Percentiles rank a stretch among this genome's conserved stretches.
Conservation (phyloP, 1,140 invertebrate genomes). For the Drosophila micromelanica region DNA sequence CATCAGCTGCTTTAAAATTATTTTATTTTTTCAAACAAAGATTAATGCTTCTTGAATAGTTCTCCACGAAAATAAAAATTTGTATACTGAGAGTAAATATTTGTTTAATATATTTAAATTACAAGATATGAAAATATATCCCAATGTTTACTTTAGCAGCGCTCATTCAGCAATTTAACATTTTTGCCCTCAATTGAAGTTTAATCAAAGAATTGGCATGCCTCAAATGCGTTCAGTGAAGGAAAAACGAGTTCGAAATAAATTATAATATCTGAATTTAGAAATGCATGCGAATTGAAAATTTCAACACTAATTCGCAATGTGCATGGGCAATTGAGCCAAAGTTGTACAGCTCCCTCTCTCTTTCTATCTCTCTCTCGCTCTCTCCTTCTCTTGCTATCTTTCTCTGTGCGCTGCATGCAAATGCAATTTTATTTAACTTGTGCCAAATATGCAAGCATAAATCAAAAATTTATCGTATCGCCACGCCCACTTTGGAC, state of each 20-base stretch:
- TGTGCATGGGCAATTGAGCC: neutral
- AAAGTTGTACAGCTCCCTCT: too few relatives aligned
- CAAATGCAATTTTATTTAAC: slow-evolving; percentile 41
- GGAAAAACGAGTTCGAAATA: neutral
- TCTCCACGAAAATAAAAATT: too few relatives aligned
- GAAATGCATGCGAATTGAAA: slow-evolving; percentile 16
- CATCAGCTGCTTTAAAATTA: too few relatives aligned
- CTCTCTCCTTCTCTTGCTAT: too few relatives aligned
- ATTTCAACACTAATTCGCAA: slow-evolving; percentile 15
- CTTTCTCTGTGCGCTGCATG: slow-evolving; percentile 5
- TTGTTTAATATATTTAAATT: too few relatives aligned
- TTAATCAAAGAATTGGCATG: neutral
- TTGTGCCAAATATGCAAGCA: slow-evolving; percentile 52
- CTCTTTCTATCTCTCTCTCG: too few relatives aligned
- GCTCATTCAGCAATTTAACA: too few relatives aligned
- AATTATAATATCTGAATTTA: slow-evolving; percentile 9
- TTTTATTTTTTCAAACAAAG: too few relatives aligned
- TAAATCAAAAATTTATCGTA: slow-evolving; percentile 67
- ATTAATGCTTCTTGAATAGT: too few relatives aligned
- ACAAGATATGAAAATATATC: neutral
- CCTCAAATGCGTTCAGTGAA: neutral
- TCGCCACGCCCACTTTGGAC: slow-evolving; percentile 46
- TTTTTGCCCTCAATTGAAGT: neutral
- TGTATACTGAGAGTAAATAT: too few relatives aligned
- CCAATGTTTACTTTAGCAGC: neutral